phyloP scores from a whole-genome alignment of 2,113 vertebrate species.

The Chrysemys picta region DNA sequence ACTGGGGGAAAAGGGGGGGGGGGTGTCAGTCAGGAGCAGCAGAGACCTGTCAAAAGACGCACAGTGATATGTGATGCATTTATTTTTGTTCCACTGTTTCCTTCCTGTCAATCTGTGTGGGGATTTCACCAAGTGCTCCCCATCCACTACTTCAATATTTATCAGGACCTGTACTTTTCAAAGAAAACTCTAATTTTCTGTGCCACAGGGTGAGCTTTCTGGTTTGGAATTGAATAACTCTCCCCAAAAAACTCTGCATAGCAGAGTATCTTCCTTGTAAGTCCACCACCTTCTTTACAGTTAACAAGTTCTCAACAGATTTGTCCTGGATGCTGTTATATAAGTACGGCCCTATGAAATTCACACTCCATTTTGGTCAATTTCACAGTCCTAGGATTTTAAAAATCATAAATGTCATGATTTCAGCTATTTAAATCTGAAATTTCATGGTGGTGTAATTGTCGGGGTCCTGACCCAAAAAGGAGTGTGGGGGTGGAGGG shows the following conservation, averaged over 20 bases:
- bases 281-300: neutral
- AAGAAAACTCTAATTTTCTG: constrained; percentile 11
- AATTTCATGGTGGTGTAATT: no score
- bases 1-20: no score
- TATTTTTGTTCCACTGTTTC: constrained; percentile 30
- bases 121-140: constrained; percentile 8
- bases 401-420: no score
- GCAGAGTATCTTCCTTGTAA: neutral
- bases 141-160: neutral
- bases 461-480: no score
- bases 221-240: neutral
- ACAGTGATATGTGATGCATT: neutral
- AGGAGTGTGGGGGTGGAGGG: no score
- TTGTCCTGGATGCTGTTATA: neutral
- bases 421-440: no score
- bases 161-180: neutral
- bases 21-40: no score
- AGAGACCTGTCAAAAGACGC: neutral
- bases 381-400: no score
- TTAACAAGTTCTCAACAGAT: neutral
- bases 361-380: no score
- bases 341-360: no score
- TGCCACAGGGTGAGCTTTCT: neutral
- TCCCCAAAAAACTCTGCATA: neutral
- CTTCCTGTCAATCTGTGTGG: rapidly evolving